Evolutionary conservation across 2,113 vertebrate genomes (phyloP).

Genomic region (Tachycineta bicolor): DNA sequence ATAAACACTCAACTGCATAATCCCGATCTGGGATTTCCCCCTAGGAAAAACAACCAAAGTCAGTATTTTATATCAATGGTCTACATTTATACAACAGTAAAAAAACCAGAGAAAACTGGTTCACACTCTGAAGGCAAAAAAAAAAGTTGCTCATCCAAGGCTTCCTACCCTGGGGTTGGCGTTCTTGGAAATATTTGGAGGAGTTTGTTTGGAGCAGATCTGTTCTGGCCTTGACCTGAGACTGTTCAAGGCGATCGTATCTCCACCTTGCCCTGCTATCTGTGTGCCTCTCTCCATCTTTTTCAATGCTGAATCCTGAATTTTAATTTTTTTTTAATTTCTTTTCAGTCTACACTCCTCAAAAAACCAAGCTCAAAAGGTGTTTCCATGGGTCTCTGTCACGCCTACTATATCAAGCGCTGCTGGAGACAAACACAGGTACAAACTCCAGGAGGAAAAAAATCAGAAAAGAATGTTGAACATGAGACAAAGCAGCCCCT

Average conservation of each 20-base stretch:
- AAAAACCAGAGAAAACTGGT: not conserved
- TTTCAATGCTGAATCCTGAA: not conserved
- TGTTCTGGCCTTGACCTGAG: not conserved
- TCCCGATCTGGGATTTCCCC: conserved; percentile 43
- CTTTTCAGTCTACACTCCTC: fast-evolving
- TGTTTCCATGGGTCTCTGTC: not conserved
- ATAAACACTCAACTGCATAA: conserved; percentile 40
- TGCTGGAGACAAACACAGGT: fast-evolving
- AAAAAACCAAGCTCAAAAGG: not conserved
- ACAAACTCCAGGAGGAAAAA: not conserved
- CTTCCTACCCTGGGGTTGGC: not conserved
- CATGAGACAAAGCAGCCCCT: not conserved
- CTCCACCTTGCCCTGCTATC: not conserved
- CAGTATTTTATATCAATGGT: not conserved
- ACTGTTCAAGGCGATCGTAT: fast-evolving
- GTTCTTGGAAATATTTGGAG: not conserved
- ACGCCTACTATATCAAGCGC: fast-evolving
- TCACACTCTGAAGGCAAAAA: not conserved
- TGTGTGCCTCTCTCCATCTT: not conserved
- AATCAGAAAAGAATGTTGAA: not conserved
- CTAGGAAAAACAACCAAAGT: not conserved
- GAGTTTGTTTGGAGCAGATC: not conserved
- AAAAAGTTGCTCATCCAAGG: not conserved
- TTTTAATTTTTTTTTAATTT: not conserved
- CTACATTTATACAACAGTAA: not conserved